A percentile compares a stretch with the other conserved stretches of the same genome.
These are phyloP conservation scores for Pantelozetes paolii DNA, from an alignment of 2,888 invertebrate species.

Conservation along the genomic window DNA sequence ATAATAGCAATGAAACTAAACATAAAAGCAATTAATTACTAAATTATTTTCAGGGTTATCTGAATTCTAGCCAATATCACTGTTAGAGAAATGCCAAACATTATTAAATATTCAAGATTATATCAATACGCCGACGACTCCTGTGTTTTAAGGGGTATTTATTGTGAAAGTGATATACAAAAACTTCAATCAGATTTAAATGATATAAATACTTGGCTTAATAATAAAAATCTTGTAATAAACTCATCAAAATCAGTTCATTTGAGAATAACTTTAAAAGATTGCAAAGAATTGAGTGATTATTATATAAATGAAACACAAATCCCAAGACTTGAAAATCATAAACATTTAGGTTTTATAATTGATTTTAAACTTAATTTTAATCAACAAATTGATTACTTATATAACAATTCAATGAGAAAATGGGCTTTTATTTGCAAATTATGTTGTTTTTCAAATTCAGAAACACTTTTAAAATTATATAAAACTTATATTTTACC, in stretches of 20 bases:
- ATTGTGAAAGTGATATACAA: neutral
- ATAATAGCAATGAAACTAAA: no score
- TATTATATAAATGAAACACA: neutral
- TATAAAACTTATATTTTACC: neutral
- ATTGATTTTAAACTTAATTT: neutral
- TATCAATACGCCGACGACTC: conserved; percentile 19
- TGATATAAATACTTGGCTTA: neutral
- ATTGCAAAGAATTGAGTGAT: neutral
- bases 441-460: neutral
- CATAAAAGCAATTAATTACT: no score
- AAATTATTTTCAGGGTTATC: no score
- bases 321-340: neutral
- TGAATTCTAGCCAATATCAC: neutral
- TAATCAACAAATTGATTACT: neutral
- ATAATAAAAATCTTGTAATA: neutral
- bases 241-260: neutral
- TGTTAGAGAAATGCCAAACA: neutral
- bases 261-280: neutral
- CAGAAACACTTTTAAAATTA: neutral
- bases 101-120: neutral
- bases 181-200: conserved; percentile 4
- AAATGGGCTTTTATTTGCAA: neutral
- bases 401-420: neutral
- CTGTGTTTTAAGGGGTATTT: neutral
- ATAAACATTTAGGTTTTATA: neutral